phyloP scores from a whole-genome alignment of 2,113 vertebrate species.

The Oncorhynchus gorbuscha region DNA sequence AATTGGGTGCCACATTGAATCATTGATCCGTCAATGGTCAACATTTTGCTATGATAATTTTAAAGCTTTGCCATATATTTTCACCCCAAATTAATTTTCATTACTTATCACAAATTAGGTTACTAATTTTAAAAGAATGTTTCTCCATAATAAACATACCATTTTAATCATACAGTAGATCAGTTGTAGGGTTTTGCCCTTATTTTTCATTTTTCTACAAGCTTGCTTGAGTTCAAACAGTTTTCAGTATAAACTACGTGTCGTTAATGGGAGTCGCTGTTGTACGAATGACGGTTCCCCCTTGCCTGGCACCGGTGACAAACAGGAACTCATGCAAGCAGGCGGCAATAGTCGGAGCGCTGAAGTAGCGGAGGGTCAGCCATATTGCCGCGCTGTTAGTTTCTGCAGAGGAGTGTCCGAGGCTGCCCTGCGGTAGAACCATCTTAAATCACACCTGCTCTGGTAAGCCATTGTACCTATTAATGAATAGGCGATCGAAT shows the following conservation, averaged over 20 bases:
- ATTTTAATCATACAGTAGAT: no score
- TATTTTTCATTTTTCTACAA: no score
- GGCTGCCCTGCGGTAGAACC: not conserved
- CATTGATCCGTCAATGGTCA: no score
- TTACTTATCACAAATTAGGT: no score
- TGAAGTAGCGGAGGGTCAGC: constrained; percentile 1
- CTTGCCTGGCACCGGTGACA: constrained; percentile 11
- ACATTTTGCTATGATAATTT: no score
- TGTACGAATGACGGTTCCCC: constrained; percentile 7
- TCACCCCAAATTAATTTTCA: no score
- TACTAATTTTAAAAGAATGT: no score
- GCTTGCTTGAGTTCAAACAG: not conserved
- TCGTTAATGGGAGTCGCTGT: constrained; percentile 18
- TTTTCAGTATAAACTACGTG: not conserved
- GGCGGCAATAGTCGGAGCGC: constrained; percentile 13
- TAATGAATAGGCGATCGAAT: not conserved
- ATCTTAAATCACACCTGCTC: constrained; percentile 20
- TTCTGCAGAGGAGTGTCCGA: constrained; percentile 38
- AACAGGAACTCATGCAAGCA: constrained; percentile 42
- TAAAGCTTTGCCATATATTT: no score
- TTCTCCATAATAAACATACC: no score
- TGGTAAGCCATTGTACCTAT: constrained; percentile 46
- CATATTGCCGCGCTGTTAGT: constrained; percentile 10
- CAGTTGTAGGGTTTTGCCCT: no score
- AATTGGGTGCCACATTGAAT: no score